Conservation (phyloP, 2,888 invertebrate genomes). For the Drosophila neoperkinsi region DNA sequence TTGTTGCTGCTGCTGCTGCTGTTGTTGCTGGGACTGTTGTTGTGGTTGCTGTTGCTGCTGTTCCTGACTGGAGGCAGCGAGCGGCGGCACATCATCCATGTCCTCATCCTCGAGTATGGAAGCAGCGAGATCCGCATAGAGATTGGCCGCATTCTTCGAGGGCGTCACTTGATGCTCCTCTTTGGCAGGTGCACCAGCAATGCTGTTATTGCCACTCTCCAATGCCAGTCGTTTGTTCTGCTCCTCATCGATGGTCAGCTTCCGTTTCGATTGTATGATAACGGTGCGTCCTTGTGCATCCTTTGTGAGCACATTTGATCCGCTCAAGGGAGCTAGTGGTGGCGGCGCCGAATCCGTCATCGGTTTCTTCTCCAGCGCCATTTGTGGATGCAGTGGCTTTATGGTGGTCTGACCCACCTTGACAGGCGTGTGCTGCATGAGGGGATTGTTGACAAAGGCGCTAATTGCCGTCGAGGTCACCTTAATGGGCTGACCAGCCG, state of each 20-base stretch:
- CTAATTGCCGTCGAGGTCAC: conserved; percentile 83
- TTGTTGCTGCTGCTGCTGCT: conserved; percentile 66
- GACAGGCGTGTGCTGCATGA: conserved; percentile 83
- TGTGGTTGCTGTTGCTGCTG: conserved; percentile 58
- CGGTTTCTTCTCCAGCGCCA: conserved; percentile 80
- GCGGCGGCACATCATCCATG: conserved; percentile 82
- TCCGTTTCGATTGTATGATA: conserved; percentile 66
- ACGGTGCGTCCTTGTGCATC: conserved; percentile 86
- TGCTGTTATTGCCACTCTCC: conserved; percentile 65
- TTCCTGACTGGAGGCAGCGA: conserved; percentile 61
- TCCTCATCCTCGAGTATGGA: conserved; percentile 94
- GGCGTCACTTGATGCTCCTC: conserved; percentile 81
- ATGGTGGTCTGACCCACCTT: conserved; percentile 85
- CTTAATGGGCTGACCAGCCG: conserved; percentile 74
- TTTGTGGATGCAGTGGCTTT: conserved; percentile 82
- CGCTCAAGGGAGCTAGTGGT: conserved; percentile 84
- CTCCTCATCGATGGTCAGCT: conserved; percentile 72
- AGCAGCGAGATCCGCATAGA: conserved; percentile 94
- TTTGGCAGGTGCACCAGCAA: conserved; percentile 36
- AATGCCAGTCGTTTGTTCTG: conserved; percentile 86
- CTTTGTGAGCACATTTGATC: conserved; percentile 84
- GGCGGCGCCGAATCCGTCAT: conserved; percentile 81
- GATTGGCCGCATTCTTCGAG: conserved; percentile 93
- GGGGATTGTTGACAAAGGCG: conserved; percentile 83
- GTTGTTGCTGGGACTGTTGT: conserved; percentile 67